Conservation (phyloP, 1,140 invertebrate genomes). For the Apis mellifera region Amel_HAv3.1 CM009933.2:4611501-4612000, state of each 20-base stretch:
- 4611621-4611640: neutral
- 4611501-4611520: slow-evolving; percentile 17
- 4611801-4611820: too few relatives aligned
- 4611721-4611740: neutral
- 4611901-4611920: too few relatives aligned
- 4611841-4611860: too few relatives aligned
- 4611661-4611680: too few relatives aligned
- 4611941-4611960: too few relatives aligned
- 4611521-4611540: slow-evolving; percentile 24
- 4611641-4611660: too few relatives aligned
- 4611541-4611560: slow-evolving; percentile 28
- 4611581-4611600: slow-evolving; percentile 30
- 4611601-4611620: slow-evolving; percentile 23
- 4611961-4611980: too few relatives aligned
- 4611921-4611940: too few relatives aligned
- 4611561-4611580: slow-evolving; percentile 34
- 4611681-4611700: neutral
- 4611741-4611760: neutral
- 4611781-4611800: neutral
- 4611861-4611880: too few relatives aligned
- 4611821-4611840: too few relatives aligned
- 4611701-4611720: neutral
- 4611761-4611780: neutral
- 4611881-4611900: too few relatives aligned
- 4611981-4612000: too few relatives aligned